phyloP scores from a whole-genome alignment of 2,797 vertebrate species.

The Huso huso region DNA sequence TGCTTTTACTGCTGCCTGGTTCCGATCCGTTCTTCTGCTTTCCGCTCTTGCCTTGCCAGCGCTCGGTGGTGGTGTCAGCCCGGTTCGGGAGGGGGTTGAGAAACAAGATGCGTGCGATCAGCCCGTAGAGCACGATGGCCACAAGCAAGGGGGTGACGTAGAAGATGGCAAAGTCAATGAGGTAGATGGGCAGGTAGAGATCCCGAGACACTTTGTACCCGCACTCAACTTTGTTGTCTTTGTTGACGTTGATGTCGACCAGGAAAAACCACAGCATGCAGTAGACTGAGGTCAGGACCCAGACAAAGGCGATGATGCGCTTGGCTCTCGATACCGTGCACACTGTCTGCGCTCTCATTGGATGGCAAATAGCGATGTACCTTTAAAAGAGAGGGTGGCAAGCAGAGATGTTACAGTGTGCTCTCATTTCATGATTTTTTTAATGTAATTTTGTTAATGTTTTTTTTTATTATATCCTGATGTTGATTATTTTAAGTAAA shows the following conservation, averaged over 20 bases:
- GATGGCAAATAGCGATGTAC: constrained; percentile 73
- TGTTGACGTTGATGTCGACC: constrained; percentile 62
- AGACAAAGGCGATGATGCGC: constrained; percentile 57
- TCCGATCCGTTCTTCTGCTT: constrained; percentile 31
- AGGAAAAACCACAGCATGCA: constrained; percentile 77
- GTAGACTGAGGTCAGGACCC: constrained; percentile 64
- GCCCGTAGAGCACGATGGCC: constrained; percentile 62
- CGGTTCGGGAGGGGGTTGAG: constrained; percentile 52
- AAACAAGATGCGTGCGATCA: constrained; percentile 66
- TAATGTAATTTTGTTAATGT: no score
- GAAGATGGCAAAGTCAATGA: constrained; percentile 73
- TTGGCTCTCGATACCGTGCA: constrained; percentile 69
- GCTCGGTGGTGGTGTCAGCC: constrained; percentile 28
- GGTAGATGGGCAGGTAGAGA: constrained; percentile 75
- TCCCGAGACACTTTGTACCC: constrained; percentile 69
- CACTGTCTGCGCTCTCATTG: constrained; percentile 61
- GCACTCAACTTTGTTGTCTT: constrained; percentile 53
- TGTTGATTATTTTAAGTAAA: no score
- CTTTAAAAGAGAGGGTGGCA: constrained; percentile 30
- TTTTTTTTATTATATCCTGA: no score
- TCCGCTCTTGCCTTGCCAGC: constrained; percentile 37
- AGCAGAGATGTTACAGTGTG: not conserved
- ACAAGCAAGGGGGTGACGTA: constrained; percentile 65
- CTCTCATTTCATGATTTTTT: not conserved
- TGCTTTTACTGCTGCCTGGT: constrained; percentile 25